Evolutionary conservation across 2,113 vertebrate species (phyloP).

Genomic region (Anas platyrhynchos): DNA sequence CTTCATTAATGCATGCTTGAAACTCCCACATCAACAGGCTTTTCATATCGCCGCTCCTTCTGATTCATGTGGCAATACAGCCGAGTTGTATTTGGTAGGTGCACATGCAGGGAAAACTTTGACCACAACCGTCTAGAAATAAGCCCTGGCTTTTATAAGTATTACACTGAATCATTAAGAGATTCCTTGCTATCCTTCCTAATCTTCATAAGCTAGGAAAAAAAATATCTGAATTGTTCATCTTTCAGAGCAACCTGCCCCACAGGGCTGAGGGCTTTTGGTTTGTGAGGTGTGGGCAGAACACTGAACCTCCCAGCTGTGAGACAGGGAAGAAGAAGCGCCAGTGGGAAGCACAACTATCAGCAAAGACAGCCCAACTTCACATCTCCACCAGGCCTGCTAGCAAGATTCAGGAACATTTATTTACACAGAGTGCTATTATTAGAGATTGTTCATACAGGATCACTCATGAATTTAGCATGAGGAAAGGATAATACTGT

Average conservation of each 20-base stretch:
- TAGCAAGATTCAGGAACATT: not conserved
- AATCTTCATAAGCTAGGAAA: not conserved
- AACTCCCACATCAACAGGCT: not conserved
- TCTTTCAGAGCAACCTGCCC: not conserved
- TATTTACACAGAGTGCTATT: not conserved
- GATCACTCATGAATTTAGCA: not conserved
- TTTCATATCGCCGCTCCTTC: not conserved
- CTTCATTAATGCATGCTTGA: not conserved
- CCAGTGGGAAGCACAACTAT: accelerated
- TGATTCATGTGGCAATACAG: not conserved
- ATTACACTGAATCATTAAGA: not conserved
- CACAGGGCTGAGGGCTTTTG: not conserved
- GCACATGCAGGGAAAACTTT: not conserved
- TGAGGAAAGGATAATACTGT: not conserved
- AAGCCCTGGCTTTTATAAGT: not conserved
- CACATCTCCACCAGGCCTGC: not conserved
- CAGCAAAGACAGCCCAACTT: not conserved
- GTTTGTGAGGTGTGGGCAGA: not conserved
- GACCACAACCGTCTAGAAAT: not conserved
- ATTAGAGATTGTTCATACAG: not conserved
- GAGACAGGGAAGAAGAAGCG: not conserved
- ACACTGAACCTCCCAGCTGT: not conserved
- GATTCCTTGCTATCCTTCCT: not conserved
- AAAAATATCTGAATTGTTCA: not conserved
- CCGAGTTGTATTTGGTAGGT: not conserved